phyloP scores from a whole-genome alignment of 2,888 invertebrate species.

The Plebejus argus region DNA sequence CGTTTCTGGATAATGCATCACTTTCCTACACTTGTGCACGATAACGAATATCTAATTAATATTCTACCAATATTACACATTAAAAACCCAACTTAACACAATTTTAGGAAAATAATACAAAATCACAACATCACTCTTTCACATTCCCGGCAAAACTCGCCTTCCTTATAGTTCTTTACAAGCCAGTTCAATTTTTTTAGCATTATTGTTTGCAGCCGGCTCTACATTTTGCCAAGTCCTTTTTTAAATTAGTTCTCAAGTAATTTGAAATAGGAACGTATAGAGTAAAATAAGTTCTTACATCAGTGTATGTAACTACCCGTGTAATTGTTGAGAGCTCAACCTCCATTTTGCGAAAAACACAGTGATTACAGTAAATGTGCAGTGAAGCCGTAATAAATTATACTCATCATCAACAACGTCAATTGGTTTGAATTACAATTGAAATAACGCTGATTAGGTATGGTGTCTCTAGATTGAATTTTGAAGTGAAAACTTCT shows the following conservation, averaged over 20 bases:
- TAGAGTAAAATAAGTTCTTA: background rate
- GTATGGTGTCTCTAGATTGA: background rate
- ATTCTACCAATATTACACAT: too few species aligned
- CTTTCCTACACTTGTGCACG: too few species aligned
- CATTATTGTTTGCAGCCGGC: background rate
- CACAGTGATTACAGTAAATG: conserved; percentile 22
- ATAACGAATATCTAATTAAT: too few species aligned
- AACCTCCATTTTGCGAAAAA: conserved; percentile 30
- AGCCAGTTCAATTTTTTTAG: background rate
- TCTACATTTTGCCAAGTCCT: background rate
- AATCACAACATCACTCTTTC: too few species aligned
- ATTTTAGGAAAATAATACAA: too few species aligned
- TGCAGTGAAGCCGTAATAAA: conserved; percentile 7
- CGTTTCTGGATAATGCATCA: too few species aligned
- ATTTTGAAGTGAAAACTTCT: background rate
- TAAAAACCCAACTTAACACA: too few species aligned
- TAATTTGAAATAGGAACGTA: background rate
- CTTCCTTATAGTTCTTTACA: background rate
- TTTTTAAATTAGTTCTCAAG: background rate
- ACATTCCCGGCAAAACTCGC: too few species aligned
- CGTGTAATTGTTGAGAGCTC: conserved; percentile 23
- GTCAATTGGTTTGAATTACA: conserved; percentile 8
- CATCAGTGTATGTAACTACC: conserved; percentile 7
- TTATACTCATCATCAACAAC: background rate
- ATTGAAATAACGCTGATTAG: conserved; percentile 1